A percentile compares a stretch with the other conserved stretches of the same genome.
phyloP scores from a whole-genome alignment of 2,113 vertebrate genomes.

The Grammomys surdaster region DNA sequence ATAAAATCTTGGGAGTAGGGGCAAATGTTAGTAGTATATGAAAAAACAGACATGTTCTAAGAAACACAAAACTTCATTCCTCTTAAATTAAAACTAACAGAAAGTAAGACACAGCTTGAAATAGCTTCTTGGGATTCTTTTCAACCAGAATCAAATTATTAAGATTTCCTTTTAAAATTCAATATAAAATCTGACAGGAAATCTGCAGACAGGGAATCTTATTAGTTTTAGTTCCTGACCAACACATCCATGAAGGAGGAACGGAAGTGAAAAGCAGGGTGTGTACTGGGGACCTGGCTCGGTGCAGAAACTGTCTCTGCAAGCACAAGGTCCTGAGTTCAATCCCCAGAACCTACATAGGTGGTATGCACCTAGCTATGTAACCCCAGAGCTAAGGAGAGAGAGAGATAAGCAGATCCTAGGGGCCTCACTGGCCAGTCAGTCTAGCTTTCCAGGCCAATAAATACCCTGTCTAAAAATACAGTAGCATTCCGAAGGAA shows the following conservation, averaged over 20 bases:
- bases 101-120: slow-evolving; percentile 9
- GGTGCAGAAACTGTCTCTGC: background rate
- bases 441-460: background rate
- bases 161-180: slow-evolving; percentile 61
- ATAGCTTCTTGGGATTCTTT: background rate
- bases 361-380: background rate
- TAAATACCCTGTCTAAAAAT: background rate
- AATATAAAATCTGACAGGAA: background rate
- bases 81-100: slow-evolving; percentile 55
- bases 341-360: background rate
- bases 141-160: slow-evolving; percentile 32
- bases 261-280: background rate
- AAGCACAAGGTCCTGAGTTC: background rate
- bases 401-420: background rate
- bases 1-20: background rate
- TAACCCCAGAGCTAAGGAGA: background rate
- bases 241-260: background rate
- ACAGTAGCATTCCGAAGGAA: background rate
- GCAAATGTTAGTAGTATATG: background rate
- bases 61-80: background rate
- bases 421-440: background rate
- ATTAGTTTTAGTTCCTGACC: slow-evolving; percentile 16
- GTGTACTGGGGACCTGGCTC: background rate
- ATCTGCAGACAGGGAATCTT: background rate
- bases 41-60: slow-evolving; percentile 49